These are phyloP conservation scores for Panagrolaimus sp. DNA, from an alignment of 1,140 invertebrate genomes.

Conservation along the genomic window DNA sequence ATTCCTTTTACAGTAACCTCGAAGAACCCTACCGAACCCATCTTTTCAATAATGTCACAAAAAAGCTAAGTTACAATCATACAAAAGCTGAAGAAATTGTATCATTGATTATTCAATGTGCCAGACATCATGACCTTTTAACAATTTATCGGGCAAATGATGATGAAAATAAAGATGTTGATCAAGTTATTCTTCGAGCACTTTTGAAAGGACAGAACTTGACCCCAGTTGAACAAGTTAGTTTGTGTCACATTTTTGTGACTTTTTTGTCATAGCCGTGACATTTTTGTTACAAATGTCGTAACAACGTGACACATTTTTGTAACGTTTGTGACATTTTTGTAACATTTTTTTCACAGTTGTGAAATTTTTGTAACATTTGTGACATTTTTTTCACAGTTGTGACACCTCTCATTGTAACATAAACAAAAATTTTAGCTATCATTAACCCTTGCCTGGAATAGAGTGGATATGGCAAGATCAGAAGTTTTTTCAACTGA, in stretches of 20 bases:
- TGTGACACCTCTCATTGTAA: too few species aligned
- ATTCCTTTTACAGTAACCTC: slow-evolving; percentile 31
- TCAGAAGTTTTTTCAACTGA: slow-evolving; percentile 77
- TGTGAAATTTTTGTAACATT: too few species aligned
- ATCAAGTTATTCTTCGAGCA: slow-evolving; percentile 55
- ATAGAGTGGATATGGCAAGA: slow-evolving; percentile 85
- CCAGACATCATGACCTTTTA: slow-evolving; percentile 37
- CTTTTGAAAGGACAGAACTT: slow-evolving; percentile 56
- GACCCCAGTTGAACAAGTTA: slow-evolving; percentile 47
- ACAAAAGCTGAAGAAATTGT: slow-evolving; percentile 37
- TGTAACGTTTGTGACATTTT: too few species aligned
- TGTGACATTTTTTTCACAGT: too few species aligned
- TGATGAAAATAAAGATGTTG: slow-evolving; percentile 49
- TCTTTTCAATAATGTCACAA: slow-evolving; percentile 35
- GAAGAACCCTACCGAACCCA: slow-evolving; percentile 44
- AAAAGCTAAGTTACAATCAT: slow-evolving; percentile 38
- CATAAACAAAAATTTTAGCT: slow-evolving; percentile 63
- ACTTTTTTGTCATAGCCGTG: too few species aligned
- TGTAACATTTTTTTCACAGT: too few species aligned
- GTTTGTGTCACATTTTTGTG: too few species aligned
- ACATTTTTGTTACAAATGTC: too few species aligned
- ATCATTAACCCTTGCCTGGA: slow-evolving; percentile 85
- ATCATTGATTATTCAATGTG: slow-evolving; percentile 43
- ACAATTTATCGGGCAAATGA: slow-evolving; percentile 54
- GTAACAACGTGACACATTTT: too few species aligned